Base-by-base conservation (phyloP, 1,140 invertebrate species). In the Samia ricini region DNA sequence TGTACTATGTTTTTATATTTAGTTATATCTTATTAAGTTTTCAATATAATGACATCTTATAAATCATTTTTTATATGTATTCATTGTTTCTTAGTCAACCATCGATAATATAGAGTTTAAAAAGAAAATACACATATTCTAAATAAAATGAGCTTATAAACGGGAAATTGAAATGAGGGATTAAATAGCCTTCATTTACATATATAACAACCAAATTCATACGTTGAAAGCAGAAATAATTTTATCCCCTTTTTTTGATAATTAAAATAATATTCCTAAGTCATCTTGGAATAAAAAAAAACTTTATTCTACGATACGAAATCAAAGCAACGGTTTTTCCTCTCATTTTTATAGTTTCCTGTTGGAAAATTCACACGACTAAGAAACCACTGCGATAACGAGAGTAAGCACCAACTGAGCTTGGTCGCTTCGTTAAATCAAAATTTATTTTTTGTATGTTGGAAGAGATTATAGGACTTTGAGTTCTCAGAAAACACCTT, bases 381-480 rank as follows among this genome's bases (percentile, higher is more conserved):
- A 18, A 68, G 60, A 61, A 29, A 68, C 61, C 63, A 55, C 63
- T 64, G 61, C 42, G 62, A 55, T 58, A 63, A 48, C 26, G 57
- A 60, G n/a, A 61, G 60, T 57, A 64, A 42, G 60, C 3, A 52
- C 56, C 51, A 52, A 71, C 65, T 74, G 12, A 42, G 33, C 52
- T 55, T 67, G 65, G 69, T 66, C 63, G 72, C 69, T 72, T 74
- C 72, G 74, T 77, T 77, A 74, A 72, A 74, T 74, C 69, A 72
- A 74, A 65, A 71, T 63, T 64, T 70, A 63, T 63, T 72, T 36
- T 36, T 36, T 36, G 12, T 12, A 8, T 36, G 12, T 36, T 4
- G 12, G 33, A 36, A 36, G 4, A 8, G 5, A 12, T 2, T 36
- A 12, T 2, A 36, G 12, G 12, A 36, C 10, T 2, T 36, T 2